Conservation (phyloP, 2,888 invertebrate species). For the Notodonta dromedarius region DNA sequence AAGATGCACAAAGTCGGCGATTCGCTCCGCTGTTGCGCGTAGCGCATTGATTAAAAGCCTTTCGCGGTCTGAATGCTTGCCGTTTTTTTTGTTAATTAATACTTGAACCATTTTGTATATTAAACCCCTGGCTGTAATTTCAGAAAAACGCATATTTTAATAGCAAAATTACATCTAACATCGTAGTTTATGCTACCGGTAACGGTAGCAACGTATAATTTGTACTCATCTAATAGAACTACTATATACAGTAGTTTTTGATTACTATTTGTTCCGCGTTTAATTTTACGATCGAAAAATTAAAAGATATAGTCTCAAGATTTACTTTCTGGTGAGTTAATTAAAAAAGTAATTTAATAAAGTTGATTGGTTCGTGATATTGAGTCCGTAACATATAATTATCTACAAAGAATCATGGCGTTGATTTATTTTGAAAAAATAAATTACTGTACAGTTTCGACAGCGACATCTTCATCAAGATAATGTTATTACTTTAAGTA, state of each 20-base stretch:
- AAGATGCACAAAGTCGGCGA: constrained; percentile 49
- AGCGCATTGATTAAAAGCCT: constrained; percentile 60
- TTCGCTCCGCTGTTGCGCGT: constrained; percentile 53
- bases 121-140: constrained; percentile 54
- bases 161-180: constrained; percentile 35
- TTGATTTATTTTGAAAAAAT: constrained; percentile 37
- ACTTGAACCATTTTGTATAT: constrained; percentile 47
- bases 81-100: constrained; percentile 50
- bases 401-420: constrained; percentile 33
- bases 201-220: constrained; percentile 32
- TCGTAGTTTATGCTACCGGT: constrained; percentile 24
- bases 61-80: constrained; percentile 53
- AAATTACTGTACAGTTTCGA: constrained; percentile 30
- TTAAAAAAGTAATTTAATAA: constrained; percentile 45
- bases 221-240: constrained; percentile 39
- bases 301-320: constrained; percentile 33
- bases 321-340: constrained; percentile 36
- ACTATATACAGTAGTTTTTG: constrained; percentile 27
- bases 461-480: constrained; percentile 29
- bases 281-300: constrained; percentile 34
- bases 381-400: constrained; percentile 35
- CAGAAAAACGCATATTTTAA: constrained; percentile 40
- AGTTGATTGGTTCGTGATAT: constrained; percentile 38
- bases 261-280: constrained; percentile 35
- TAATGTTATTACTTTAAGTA: not conserved